Conservation (phyloP, 2,797 vertebrate genomes). For the Basileuterus tristriatus region DNA sequence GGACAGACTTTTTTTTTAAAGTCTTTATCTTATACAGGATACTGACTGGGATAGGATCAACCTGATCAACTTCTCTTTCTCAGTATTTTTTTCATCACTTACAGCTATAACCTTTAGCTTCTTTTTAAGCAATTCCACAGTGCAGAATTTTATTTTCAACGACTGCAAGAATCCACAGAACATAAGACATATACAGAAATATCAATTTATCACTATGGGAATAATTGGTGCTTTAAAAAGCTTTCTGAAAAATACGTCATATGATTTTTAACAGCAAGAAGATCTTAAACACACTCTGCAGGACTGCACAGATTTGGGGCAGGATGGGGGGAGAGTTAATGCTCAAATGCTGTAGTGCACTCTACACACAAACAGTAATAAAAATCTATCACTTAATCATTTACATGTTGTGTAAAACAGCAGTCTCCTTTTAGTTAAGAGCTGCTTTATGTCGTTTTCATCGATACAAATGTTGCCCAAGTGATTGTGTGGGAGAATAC, state of each 20-base stretch:
- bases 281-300: not conserved
- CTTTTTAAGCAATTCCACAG: not conserved
- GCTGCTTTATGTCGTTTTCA: slow-evolving; percentile 64
- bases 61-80: not conserved
- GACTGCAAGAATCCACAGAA: not conserved
- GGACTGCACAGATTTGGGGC: not conserved
- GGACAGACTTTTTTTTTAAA: not conserved
- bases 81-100: not conserved
- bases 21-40: not conserved
- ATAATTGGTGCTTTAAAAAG: not conserved
- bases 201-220: not conserved
- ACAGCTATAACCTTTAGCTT: not conserved
- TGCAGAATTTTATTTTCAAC: not conserved
- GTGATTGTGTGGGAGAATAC: slow-evolving; percentile 70
- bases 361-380: slow-evolving; percentile 56
- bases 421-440: slow-evolving; percentile 61
- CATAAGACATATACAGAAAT: not conserved
- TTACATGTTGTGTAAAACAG: slow-evolving; percentile 58
- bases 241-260: not conserved
- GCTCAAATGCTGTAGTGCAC: not conserved
- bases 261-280: not conserved
- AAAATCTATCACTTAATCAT: slow-evolving; percentile 70
- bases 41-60: not conserved
- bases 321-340: not conserved
- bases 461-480: slow-evolving; percentile 66